Base-by-base conservation (phyloP, 2,888 invertebrate species). In the Meandrusa payeni region DNA sequence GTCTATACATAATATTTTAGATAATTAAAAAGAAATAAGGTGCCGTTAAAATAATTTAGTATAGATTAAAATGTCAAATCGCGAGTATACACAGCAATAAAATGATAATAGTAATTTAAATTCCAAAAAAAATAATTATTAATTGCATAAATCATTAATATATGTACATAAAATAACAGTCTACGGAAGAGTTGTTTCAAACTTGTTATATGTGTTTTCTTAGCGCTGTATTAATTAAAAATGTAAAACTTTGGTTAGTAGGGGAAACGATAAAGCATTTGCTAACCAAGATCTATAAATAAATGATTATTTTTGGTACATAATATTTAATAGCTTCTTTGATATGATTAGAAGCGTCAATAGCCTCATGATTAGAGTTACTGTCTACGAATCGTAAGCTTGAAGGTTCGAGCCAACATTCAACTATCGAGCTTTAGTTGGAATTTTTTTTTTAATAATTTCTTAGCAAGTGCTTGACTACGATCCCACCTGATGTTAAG, bases 131-230 rank as follows among this genome's bases (percentile, higher is more conserved):
- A 36, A 17, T 29, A 40, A 40, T 32, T 26, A 26, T 27, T 27
- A 27, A 33, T 34, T 41, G 33, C 20, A 27, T 34, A 34, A 41
- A 41, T 28, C 33, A 28, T 27, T 15, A 33, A 34, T 41, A 28
- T 13, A 36, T n/a, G n/a, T n/a, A n/a, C 23, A 29, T 36, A 29
- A 13, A 31, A 23, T 23, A 23, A 17, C 23, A 19, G 15, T 34
- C 32, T 41, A 19, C 12, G 17, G 36, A 24, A 29, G 23, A 11
- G 19, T 11, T 3, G 28, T 2, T 42, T 24, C 4, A 10, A 19
- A 42, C 36, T 11, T 22, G 36, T 42, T 31, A 28, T 5, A 2
- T 15, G 7, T 22, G n/a, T 19, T 13, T 5, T 29, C 7, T 10
- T n/a, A 13, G 3, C 2, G 32, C 17, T 32, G 24, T 17, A 9